These are phyloP conservation scores for Hirtodrosophila cameraria DNA, from an alignment of 2,888 invertebrate species.

Conservation along the genomic window DNA sequence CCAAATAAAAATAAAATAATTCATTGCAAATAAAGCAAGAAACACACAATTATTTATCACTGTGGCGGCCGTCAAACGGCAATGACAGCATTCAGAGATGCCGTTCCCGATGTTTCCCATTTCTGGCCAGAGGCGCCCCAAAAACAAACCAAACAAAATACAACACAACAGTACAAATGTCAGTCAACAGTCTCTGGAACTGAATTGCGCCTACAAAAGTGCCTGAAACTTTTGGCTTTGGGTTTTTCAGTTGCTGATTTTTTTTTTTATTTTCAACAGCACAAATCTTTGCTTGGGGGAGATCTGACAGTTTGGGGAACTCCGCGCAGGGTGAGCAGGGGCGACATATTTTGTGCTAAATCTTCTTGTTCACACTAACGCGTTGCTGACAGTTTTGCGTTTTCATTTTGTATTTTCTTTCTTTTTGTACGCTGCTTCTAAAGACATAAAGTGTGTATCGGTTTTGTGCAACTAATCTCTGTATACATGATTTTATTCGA, in stretches of 20 bases:
- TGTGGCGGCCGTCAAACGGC: conserved; percentile 44
- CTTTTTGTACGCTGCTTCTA: conserved; percentile 14
- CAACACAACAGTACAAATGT: conserved; percentile 62
- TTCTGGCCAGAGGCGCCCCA: conserved; percentile 9
- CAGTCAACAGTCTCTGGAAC: conserved; percentile 44
- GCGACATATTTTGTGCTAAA: conserved; percentile 71
- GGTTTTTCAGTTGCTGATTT: conserved; percentile 20
- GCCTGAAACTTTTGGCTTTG: conserved; percentile 51
- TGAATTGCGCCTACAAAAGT: conserved; percentile 60
- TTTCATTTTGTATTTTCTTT: conserved; percentile 53
- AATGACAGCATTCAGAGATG: conserved; percentile 42
- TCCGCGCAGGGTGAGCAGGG: conserved; percentile 16
- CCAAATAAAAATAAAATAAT: conserved; percentile 57
- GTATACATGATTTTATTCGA: too few relatives aligned
- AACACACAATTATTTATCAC: conserved; percentile 74
- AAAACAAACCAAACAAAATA: conserved; percentile 6
- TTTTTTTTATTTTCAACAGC: conserved; percentile 12
- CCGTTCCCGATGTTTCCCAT: conserved; percentile 23
- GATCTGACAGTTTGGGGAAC: conserved; percentile 32
- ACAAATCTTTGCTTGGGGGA: conserved; percentile 34
- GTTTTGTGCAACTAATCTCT: too few relatives aligned
- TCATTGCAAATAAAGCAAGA: conserved; percentile 68
- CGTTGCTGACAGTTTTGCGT: conserved; percentile 69
- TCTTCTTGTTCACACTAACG: conserved; percentile 77
- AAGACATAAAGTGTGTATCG: too few relatives aligned